Evolutionary conservation across 1,140 invertebrate species (phyloP).

Genomic region (Matsumurasca onukii): DNA sequence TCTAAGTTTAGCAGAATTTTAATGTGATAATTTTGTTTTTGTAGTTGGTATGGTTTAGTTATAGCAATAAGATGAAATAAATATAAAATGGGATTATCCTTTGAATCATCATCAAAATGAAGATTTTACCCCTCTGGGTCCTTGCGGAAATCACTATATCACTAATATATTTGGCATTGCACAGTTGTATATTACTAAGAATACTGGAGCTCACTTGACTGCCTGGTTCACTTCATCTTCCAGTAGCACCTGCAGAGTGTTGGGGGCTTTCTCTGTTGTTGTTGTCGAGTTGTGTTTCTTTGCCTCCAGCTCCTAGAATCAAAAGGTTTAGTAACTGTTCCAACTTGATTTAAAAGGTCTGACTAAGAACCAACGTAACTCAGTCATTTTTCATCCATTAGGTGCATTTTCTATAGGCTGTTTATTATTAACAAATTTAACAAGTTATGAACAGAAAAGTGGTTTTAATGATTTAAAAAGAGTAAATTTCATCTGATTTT

Average conservation of each 20-base stretch:
- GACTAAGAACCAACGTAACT: too few species aligned
- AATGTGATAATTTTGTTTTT: too few species aligned
- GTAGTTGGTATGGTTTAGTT: background rate
- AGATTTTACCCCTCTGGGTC: background rate
- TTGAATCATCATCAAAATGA: background rate
- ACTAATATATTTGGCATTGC: slow-evolving; percentile 2
- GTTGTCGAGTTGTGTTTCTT: background rate
- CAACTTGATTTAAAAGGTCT: too few species aligned
- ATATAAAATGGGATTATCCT: background rate
- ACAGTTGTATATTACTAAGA: background rate
- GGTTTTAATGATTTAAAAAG: too few species aligned
- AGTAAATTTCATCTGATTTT: too few species aligned
- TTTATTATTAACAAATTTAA: too few species aligned
- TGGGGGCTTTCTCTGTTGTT: slow-evolving; percentile 5
- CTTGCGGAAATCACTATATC: too few species aligned
- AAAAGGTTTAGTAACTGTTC: too few species aligned
- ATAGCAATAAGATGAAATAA: background rate
- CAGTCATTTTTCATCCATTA: too few species aligned
- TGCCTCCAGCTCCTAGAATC: slow-evolving; percentile 77
- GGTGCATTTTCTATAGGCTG: too few species aligned
- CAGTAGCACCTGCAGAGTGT: background rate
- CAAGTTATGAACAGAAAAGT: too few species aligned
- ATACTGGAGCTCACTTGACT: background rate
- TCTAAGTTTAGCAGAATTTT: background rate
- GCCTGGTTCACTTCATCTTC: slow-evolving; percentile 8